Base-by-base conservation (phyloP, 1,140 invertebrate genomes). In the Andricus grossulariae region DNA sequence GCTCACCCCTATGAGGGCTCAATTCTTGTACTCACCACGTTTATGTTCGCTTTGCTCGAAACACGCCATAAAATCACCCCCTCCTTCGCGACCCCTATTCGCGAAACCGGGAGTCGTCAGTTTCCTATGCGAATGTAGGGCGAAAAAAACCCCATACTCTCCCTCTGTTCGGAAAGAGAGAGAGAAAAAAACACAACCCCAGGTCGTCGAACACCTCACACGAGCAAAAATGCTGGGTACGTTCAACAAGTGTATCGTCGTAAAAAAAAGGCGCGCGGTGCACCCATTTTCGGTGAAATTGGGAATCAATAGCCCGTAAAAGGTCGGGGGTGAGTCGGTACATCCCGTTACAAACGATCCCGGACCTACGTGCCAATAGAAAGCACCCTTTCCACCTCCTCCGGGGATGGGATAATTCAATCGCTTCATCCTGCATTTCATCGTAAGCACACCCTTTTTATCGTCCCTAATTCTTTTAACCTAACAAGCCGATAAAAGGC, bases 241-340 rank as follows among this genome's bases (percentile, higher is more conserved):
- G 86, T 84, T 91, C 90, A 91, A 91, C 90, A 91, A 91, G 90
- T 91, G 90, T 91, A 90, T 88, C 83, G 84, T 85, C 80, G 83
- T 85, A 85, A 88, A 88, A 89, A 82, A 87, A 84, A 83, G 81
- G 78, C 78, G 78, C 74, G 75, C 82, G 74, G 86, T 86, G 84
- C 80, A 83, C 82, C 86, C 86, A 88, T 89, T 89, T 90, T 90
- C 83, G 86, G 83, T 81, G 85, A 88, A 91, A 91, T 91, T 90
- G 88, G 88, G 87, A 90, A 89, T 90, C 89, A 90, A 90, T 90
- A 90, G 89, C 83, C 85, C 84, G 85, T 87, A 87, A 90, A 89
- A 52, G 2, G 15, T 49, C 13, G 10, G 54, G 49, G 25, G n/a
- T 51, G 51, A 73, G 19, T 12, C 19, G 45, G n/a, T 7, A n/a